phyloP scores from a whole-genome alignment of 2,888 invertebrate genomes.

The Cotesia congregata region DNA sequence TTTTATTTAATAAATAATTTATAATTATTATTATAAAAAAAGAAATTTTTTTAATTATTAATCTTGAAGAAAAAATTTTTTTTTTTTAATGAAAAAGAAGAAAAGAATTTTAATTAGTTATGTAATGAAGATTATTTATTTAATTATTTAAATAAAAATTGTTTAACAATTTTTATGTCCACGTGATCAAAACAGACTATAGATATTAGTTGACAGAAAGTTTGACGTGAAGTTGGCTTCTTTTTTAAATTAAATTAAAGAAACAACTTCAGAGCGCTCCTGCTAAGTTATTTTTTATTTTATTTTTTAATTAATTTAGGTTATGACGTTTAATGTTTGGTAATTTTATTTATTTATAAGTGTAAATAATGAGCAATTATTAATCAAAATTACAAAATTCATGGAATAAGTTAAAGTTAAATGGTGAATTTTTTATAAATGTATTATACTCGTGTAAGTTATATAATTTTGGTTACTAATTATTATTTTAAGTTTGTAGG shows the following conservation, averaged over 20 bases:
- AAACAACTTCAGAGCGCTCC: background rate
- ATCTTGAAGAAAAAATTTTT: background rate
- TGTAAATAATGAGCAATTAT: background rate
- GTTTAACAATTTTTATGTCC: background rate
- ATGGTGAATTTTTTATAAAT: background rate
- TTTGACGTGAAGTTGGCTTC: background rate
- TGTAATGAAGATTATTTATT: background rate
- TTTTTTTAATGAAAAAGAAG: background rate
- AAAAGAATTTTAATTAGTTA: no score
- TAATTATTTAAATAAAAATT: background rate
- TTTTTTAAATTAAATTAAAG: background rate
- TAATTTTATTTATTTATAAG: background rate
- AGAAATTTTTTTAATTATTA: background rate
- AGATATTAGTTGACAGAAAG: background rate
- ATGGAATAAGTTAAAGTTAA: no score
- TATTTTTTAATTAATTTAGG: background rate
- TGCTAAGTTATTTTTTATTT: background rate
- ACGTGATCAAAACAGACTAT: background rate
- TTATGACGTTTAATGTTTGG: background rate
- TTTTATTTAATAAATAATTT: slow-evolving; percentile 43
- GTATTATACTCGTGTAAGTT: background rate
- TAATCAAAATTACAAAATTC: slow-evolving; percentile 9
- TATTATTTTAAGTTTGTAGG: background rate
- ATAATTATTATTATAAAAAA: background rate
- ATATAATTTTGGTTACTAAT: background rate